Percentiles rank a stretch among this genome's conserved stretches.
phyloP scores from a whole-genome alignment of 2,888 invertebrate genomes.

The Dascillus cervinus region DNA sequence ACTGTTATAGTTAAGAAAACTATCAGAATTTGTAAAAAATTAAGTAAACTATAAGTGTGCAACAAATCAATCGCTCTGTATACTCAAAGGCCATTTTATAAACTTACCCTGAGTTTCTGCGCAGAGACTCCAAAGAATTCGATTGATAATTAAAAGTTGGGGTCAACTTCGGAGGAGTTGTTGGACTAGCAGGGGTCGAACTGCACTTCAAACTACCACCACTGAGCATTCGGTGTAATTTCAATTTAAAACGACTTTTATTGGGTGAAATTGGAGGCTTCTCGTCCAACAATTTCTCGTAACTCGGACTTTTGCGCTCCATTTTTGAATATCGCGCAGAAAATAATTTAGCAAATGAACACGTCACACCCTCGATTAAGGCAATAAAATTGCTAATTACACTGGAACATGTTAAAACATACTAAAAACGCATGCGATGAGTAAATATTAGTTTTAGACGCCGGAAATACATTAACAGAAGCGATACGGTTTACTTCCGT shows the following conservation, averaged over 20 bases:
- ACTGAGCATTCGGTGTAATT: constrained; percentile 27
- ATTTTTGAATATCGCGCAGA: constrained; percentile 13
- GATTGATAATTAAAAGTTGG: constrained; percentile 7
- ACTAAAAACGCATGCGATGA: too few species aligned
- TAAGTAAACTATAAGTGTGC: too few species aligned
- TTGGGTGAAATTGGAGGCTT: constrained; percentile 18
- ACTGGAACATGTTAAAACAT: too few species aligned
- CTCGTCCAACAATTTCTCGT: constrained; percentile 20
- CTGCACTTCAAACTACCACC: constrained; percentile 17
- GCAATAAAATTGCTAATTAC: too few species aligned
- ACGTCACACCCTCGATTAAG: too few species aligned
- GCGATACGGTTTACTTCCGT: constrained; percentile 10
- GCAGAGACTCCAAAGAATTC: constrained; percentile 11
- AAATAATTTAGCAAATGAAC: constrained; percentile 6
- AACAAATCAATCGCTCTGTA: too few species aligned
- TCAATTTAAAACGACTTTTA: constrained; percentile 19
- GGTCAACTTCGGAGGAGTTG: constrained; percentile 8
- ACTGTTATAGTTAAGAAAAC: too few species aligned
- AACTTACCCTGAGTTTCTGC: constrained; percentile 9
- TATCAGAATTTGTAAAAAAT: too few species aligned
- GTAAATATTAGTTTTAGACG: too few species aligned
- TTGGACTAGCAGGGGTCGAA: constrained; percentile 13
- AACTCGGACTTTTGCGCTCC: constrained; percentile 24
- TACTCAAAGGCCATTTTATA: too few species aligned
- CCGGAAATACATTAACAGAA: constrained; percentile 13